phyloP scores from a whole-genome alignment of 1,140 invertebrate genomes.

The Wiebesia pumilae region DNA sequence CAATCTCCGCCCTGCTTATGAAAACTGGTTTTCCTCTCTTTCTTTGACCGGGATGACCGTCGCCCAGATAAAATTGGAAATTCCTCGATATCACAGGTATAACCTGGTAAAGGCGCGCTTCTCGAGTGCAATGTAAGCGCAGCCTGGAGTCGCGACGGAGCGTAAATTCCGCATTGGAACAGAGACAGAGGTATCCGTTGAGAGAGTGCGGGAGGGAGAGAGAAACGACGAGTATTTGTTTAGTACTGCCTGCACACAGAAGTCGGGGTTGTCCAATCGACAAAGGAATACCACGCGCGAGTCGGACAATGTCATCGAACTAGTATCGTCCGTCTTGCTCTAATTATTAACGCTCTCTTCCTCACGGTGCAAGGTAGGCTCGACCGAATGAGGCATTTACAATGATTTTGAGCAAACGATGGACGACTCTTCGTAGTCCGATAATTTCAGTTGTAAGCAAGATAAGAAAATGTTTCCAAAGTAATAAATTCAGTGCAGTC shows the following conservation, averaged over 20 bases:
- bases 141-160: no score
- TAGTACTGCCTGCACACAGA: neutral
- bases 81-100: neutral
- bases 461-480: no score
- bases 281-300: constrained; percentile 23
- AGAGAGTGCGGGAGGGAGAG: constrained; percentile 5
- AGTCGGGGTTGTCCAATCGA: neutral
- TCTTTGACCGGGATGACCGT: neutral
- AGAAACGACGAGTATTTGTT: constrained; percentile 29
- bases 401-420: no score
- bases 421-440: no score
- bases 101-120: neutral
- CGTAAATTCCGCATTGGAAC: constrained; percentile 9
- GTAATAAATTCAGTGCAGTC: no score
- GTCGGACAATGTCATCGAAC: constrained; percentile 3
- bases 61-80: constrained; percentile 16
- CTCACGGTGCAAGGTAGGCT: no score
- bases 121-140: no score
- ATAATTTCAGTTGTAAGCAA: no score
- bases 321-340: no score
- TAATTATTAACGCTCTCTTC: no score
- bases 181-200: no score
- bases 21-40: neutral
- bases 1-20: neutral
- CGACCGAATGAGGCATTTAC: no score